These are phyloP conservation scores for Drosophila austrosaltans DNA, from an alignment of 2,888 invertebrate species.

Conservation along the genomic window DNA sequence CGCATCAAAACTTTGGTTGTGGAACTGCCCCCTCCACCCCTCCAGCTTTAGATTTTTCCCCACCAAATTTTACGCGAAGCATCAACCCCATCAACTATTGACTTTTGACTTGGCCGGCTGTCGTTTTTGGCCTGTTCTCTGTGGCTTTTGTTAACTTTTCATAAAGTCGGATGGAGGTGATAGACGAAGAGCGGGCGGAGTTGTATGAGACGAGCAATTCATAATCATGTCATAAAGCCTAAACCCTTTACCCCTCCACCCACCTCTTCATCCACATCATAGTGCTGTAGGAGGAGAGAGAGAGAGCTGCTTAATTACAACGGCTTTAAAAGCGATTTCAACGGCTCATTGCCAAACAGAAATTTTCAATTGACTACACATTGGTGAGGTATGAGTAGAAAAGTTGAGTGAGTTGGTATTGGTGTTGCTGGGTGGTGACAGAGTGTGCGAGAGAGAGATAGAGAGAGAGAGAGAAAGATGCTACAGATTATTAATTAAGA, in stretches of 20 bases:
- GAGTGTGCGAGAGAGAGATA: no score
- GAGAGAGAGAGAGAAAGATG: conserved; percentile 51
- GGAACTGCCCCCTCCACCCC: conserved; percentile 1
- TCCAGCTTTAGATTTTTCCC: conserved; percentile 5
- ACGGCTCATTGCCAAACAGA: conserved; percentile 79
- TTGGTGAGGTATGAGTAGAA: conserved; percentile 16
- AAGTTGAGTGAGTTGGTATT: neutral
- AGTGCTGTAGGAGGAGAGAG: conserved; percentile 6
- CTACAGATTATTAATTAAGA: conserved; percentile 82
- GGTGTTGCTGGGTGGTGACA: no score
- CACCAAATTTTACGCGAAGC: conserved; percentile 6
- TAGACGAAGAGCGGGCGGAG: neutral
- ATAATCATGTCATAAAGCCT: conserved; percentile 77
- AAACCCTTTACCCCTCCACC: conserved; percentile 12
- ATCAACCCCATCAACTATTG: conserved; percentile 67
- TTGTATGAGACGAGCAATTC: conserved; percentile 61
- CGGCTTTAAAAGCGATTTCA: conserved; percentile 79
- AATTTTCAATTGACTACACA: conserved; percentile 78
- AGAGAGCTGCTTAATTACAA: conserved; percentile 81
- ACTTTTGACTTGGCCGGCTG: conserved; percentile 63
- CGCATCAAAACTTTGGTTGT: conserved; percentile 52
- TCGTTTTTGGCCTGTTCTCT: conserved; percentile 47
- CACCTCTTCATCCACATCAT: conserved; percentile 8
- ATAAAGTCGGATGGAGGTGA: conserved; percentile 23
- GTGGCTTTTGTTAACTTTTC: conserved; percentile 70